These are phyloP conservation scores for Herminia tarsipennalis DNA, from an alignment of 2,888 invertebrate species.

Conservation along the genomic window DNA sequence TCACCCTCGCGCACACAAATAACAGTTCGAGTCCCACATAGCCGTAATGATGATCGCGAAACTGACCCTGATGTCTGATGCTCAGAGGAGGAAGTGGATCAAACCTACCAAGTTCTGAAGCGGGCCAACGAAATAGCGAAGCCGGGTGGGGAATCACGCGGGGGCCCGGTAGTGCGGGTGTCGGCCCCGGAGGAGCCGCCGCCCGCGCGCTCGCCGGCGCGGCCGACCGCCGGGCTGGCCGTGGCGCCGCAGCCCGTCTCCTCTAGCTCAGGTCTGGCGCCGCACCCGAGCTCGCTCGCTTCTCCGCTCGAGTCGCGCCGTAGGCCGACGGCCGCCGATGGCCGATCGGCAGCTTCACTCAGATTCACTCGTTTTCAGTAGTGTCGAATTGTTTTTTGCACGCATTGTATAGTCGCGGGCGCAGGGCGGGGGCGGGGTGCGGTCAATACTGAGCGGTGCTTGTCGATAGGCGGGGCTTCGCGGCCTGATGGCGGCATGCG, in stretches of 20 bases:
- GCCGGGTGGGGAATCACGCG: conserved; percentile 82
- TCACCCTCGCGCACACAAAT: conserved; percentile 35
- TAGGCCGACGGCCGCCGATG: conserved; percentile 66
- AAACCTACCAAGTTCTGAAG: conserved; percentile 97
- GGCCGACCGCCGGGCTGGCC: conserved; percentile 83
- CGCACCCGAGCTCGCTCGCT: conserved; percentile 75
- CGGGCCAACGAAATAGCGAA: conserved; percentile 95
- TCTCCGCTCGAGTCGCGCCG: conserved; percentile 74
- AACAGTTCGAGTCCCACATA: conserved; percentile 41
- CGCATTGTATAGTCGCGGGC: conserved; percentile 78
- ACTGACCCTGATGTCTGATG: conserved; percentile 73
- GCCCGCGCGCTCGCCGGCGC: conserved; percentile 77
- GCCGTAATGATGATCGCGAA: conserved; percentile 44
- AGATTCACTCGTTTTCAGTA: conserved; percentile 81
- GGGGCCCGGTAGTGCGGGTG: conserved; percentile 79
- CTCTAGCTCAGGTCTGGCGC: conserved; percentile 89
- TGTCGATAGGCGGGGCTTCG: conserved; percentile 80
- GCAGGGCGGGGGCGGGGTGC: conserved; percentile 76
- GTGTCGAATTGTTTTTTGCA: conserved; percentile 80
- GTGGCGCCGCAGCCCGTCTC: conserved; percentile 88
- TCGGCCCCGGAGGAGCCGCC: conserved; percentile 73
- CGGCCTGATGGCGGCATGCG: conserved; percentile 89
- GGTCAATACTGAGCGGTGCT: conserved; percentile 78
- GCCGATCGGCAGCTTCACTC: conserved; percentile 72
- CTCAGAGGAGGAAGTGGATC: conserved; percentile 92